Evolutionary conservation across 1,140 invertebrate species (phyloP).

Genomic region (Drosophila miranda): DNA sequence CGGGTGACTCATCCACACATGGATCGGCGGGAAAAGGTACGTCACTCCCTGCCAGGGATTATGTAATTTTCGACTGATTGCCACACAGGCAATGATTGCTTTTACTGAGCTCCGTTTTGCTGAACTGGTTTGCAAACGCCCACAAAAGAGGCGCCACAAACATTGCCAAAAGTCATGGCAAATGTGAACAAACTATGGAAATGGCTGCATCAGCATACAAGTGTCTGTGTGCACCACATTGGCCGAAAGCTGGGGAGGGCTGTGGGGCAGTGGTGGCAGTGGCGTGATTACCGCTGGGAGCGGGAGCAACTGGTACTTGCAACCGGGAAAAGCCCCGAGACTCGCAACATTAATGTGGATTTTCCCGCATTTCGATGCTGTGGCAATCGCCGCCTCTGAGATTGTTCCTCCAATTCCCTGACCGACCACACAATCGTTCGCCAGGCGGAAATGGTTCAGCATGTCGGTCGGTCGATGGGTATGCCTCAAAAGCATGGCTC

Average conservation of each 20-base stretch:
- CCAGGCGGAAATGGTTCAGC: conserved; percentile 11
- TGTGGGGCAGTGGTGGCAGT: not conserved
- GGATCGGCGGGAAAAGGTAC: conserved; percentile 62
- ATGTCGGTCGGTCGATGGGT: not conserved
- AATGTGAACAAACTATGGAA: conserved; percentile 66
- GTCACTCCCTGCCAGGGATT: conserved; percentile 60
- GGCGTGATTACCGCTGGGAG: no score
- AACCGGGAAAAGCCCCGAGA: conserved; percentile 21
- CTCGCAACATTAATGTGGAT: conserved; percentile 17
- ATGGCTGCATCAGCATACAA: conserved; percentile 7
- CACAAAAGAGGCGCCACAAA: conserved; percentile 24
- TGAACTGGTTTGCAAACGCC: conserved; percentile 64
- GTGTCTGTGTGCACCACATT: conserved; percentile 3
- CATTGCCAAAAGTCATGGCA: conserved; percentile 49
- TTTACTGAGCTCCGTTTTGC: conserved; percentile 56
- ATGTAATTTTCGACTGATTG: conserved; percentile 54
- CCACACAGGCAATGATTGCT: conserved; percentile 68
- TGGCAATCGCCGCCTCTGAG: conserved; percentile 22
- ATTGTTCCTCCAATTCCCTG: not conserved
- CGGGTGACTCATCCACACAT: conserved; percentile 40
- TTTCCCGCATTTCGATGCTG: conserved; percentile 21
- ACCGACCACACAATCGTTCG: conserved; percentile 19
- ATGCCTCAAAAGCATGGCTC: not conserved
- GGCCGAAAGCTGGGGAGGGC: conserved; percentile 4
- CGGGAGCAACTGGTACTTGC: not conserved